Base-by-base conservation (phyloP, 2,797 vertebrate genomes). In the Sebastes oblongus region DNA sequence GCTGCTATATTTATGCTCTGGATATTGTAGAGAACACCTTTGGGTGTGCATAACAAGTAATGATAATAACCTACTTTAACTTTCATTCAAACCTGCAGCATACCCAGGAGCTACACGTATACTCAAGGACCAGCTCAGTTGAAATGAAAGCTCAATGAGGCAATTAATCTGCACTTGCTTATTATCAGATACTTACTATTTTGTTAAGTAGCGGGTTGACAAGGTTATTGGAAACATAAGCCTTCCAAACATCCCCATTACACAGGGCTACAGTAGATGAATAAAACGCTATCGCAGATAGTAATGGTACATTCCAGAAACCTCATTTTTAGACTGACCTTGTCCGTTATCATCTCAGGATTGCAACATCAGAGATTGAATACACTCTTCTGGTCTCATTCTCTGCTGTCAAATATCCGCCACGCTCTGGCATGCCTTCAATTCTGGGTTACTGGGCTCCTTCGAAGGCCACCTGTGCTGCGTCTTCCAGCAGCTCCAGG, bases 401-500 rank as follows among this genome's bases (percentile, higher is more conserved):
- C 66, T 66, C 66, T 29, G 55, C 54, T 64, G 62, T 87, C 54
- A 80, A 74, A 79, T 75, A 69, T 70, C 60, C 58, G 34, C 79
- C 36, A 52, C 74, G 42, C 18, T 61, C 42, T 78, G 83, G 73
- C 70, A 16, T 58, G 13, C 50, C 34, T 72, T 80, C 69, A 11
- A 42, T 75, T 68, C 34, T 77, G 12, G 0, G 83, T 72, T 62
- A 54, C 71, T 34, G 60, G 69, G 42, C 66, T 62, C 55, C 61
- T 76, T 77, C 13, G 11, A 84, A 80, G 61, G 69, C 76, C 66
- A 80, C 84, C 89, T 88, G 85, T 81, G 64, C 66, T 39, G 52
- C 74, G 27, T 87, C 76, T 71, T 91, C 78, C 82, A 75, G 79
- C 80, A 77, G 87, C 82, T 86, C 79, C 77, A 46, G 78, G 80